Evolutionary conservation across 1,140 invertebrate species (phyloP), one percentile per base, ranked within the genome.

Genomic region (Temnothorax longispinosus): DNA sequence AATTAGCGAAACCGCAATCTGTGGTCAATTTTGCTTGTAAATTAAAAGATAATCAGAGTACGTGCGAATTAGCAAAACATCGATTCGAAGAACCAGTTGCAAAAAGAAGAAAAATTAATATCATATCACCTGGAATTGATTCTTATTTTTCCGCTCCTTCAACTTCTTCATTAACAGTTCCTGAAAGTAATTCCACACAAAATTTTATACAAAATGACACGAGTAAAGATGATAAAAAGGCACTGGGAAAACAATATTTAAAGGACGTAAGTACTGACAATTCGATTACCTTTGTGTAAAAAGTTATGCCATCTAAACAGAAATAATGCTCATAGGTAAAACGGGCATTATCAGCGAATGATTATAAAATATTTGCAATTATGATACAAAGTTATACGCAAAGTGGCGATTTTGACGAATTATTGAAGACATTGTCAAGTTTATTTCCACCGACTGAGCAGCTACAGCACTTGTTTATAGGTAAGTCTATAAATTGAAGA

Each of bases 371-470:
- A 92, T 97, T 97, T 95, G 96, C 96, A 91, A 77, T 94, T 27
- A 96, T 96, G 50, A 95, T 97, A 86, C 93, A 96, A 27, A 92
- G 90, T 13, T 97, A 97, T 91, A 96, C 96, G 78, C 96, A 95
- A 69, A 95, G 95, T 58, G 95, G 95, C 15, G 94, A 96, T 90
- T 96, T 96, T 87, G 89, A 94, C 3, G 89, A 94, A 41, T 94
- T 97, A 77, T 92, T 96, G 60, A 87, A 92, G 74, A 92, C 94
- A 44, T 92, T 97, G 50, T 94, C 95, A 85, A 90, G 91, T 77
- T 91, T 97, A 62, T 96, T 97, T 88, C 92, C 96, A 11, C 75
- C 76, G 35, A 94, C 95, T 84, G 95, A 93, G 60, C 94, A 95
- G 85, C 86, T 96, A 64, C 96, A 96, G 85, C 96, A 97, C 94